phyloP scores from a whole-genome alignment of 2,888 invertebrate genomes.

The Zonitis immaculata region DNA sequence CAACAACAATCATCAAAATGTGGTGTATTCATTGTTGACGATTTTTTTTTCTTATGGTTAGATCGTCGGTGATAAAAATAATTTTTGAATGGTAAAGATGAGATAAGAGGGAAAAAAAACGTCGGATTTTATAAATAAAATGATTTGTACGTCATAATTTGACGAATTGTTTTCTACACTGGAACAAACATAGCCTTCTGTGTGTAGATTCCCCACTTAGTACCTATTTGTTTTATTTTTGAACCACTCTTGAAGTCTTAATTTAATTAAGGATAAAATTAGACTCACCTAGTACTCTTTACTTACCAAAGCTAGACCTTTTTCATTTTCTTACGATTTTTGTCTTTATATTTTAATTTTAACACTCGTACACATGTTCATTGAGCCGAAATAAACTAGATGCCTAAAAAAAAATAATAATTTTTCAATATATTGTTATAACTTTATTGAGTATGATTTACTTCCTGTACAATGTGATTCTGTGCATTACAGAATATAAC shows the following conservation, averaged over 20 bases:
- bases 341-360: background rate
- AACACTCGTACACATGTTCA: background rate
- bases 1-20: background rate
- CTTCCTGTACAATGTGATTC: slow-evolving; percentile 47
- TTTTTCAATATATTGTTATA: slow-evolving; percentile 28
- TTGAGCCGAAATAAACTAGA: background rate
- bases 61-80: no score
- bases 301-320: background rate
- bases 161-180: slow-evolving; percentile 13
- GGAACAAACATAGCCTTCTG: slow-evolving; percentile 2
- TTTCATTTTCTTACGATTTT: no score
- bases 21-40: background rate
- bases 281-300: slow-evolving; percentile 9
- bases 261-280: slow-evolving; percentile 13
- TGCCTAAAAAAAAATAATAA: background rate
- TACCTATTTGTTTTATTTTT: no score
- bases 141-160: slow-evolving; percentile 24
- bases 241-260: background rate
- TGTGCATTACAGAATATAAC: slow-evolving; percentile 46
- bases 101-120: slow-evolving; percentile 11
- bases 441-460: slow-evolving; percentile 47
- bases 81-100: background rate
- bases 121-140: slow-evolving; percentile 24
- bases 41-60: slow-evolving; percentile 1
- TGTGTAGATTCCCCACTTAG: slow-evolving; percentile 9